These are phyloP conservation scores for Bombus haemorrhoidalis DNA, from an alignment of 1,140 invertebrate genomes.

Conservation along the genomic window DNA sequence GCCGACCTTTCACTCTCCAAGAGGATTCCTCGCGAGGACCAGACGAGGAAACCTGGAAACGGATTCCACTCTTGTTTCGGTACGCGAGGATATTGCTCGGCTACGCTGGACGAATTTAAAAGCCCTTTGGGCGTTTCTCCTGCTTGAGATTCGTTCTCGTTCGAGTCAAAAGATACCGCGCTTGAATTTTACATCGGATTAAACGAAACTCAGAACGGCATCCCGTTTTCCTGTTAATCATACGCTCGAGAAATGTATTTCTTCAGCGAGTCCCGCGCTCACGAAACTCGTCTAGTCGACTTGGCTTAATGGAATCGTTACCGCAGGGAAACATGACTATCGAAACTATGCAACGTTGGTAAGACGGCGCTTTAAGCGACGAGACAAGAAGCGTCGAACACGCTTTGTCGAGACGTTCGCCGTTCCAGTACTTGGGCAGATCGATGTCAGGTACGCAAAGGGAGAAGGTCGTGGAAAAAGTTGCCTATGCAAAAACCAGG, in stretches of 20 bases:
- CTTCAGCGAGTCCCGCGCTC: background rate
- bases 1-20: background rate
- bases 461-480: background rate
- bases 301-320: too few species aligned
- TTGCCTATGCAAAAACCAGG: background rate
- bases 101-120: background rate
- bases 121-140: background rate
- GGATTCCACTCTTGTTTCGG: background rate
- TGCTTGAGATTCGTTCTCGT: background rate
- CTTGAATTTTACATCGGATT: background rate
- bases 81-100: background rate
- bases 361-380: too few species aligned
- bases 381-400: background rate
- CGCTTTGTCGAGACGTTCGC: background rate
- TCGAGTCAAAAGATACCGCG: background rate
- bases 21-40: background rate
- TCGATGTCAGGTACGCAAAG: background rate
- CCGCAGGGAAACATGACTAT: background rate
- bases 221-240: background rate
- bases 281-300: background rate
- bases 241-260: background rate
- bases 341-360: background rate
- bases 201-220: background rate
- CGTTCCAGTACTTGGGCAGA: background rate
- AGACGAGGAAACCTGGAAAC: background rate